These are phyloP conservation scores for Caenorhabditis virilis DNA, from an alignment of 2,888 invertebrate species.

Conservation along the genomic window DNA sequence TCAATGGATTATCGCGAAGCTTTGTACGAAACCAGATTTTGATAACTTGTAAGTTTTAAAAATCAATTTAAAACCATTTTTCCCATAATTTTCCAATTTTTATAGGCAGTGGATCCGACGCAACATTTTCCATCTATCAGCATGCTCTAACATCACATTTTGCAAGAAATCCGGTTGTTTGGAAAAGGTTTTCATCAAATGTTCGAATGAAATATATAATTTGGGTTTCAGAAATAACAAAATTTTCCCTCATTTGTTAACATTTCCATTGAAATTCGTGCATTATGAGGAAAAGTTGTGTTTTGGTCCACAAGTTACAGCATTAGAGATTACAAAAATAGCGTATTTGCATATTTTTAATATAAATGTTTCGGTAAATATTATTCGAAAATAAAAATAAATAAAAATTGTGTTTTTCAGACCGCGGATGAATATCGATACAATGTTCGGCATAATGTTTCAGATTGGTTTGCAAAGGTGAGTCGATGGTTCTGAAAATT, in stretches of 20 bases:
- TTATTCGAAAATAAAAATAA: background rate
- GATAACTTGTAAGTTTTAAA: constrained; percentile 28
- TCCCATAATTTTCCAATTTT: constrained; percentile 1
- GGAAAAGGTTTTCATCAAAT: constrained; percentile 39
- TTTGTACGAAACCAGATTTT: constrained; percentile 23
- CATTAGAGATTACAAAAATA: constrained; percentile 34
- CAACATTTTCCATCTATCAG: constrained; percentile 43
- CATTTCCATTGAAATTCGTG: constrained; percentile 53
- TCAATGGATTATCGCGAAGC: constrained; percentile 23
- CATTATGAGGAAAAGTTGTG: constrained; percentile 50
- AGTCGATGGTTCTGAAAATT: too few species aligned
- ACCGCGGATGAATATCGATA: constrained; percentile 62
- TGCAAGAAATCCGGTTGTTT: constrained; percentile 39
- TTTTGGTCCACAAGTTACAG: constrained; percentile 38
- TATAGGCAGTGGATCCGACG: constrained; percentile 46
- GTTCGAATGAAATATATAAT: background rate
- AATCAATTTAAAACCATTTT: background rate
- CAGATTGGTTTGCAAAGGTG: constrained; percentile 66
- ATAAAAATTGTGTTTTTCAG: constrained; percentile 31
- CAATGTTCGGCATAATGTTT: constrained; percentile 57
- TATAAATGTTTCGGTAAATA: constrained; percentile 51
- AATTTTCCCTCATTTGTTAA: constrained; percentile 44
- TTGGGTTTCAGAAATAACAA: constrained; percentile 41
- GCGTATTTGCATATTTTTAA: constrained; percentile 64
- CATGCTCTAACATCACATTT: constrained; percentile 49